phyloP scores from a whole-genome alignment of 2,113 vertebrate genomes.

The Sinosuthora webbiana region DNA sequence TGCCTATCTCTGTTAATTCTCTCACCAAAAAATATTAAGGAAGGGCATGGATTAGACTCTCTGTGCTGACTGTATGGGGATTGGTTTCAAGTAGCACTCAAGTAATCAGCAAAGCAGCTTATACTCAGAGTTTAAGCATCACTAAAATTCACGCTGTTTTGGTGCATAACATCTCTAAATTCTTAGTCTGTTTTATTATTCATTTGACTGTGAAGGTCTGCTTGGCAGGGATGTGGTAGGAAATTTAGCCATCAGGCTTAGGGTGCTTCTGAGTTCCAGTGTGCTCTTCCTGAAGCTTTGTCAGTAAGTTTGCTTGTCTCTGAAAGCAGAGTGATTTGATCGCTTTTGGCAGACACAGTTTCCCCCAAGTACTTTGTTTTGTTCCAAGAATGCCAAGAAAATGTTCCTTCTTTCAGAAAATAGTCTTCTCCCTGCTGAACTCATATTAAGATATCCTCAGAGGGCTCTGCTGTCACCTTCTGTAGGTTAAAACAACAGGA shows the following conservation, averaged over 20 bases:
- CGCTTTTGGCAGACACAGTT: slow-evolving; percentile 25
- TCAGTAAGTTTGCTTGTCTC: slow-evolving; percentile 5
- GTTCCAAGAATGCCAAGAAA: slow-evolving; percentile 44
- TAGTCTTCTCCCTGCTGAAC: not conserved
- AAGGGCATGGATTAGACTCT: not conserved
- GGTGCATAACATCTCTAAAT: not conserved
- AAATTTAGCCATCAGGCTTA: slow-evolving; percentile 29
- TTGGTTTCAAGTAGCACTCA: not conserved
- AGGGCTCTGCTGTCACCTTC: slow-evolving; percentile 32
- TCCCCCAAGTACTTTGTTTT: slow-evolving; percentile 7
- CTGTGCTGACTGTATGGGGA: not conserved
- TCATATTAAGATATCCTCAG: slow-evolving; percentile 9
- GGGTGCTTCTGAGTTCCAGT: not conserved
- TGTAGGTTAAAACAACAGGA: slow-evolving; percentile 33
- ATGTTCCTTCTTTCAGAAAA: slow-evolving; percentile 43
- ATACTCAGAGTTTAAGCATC: not conserved
- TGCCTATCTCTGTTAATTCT: not conserved
- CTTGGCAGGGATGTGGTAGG: not conserved
- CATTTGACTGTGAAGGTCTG: slow-evolving; percentile 38
- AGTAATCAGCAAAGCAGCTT: not conserved
- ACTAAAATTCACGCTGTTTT: not conserved
- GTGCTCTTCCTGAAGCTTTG: slow-evolving; percentile 24
- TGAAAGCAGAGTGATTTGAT: slow-evolving; percentile 34
- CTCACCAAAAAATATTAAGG: not conserved
- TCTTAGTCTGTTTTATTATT: not conserved